Evolutionary conservation across 2,113 vertebrate genomes (phyloP).

Genomic region (Ursus arctos): DNA sequence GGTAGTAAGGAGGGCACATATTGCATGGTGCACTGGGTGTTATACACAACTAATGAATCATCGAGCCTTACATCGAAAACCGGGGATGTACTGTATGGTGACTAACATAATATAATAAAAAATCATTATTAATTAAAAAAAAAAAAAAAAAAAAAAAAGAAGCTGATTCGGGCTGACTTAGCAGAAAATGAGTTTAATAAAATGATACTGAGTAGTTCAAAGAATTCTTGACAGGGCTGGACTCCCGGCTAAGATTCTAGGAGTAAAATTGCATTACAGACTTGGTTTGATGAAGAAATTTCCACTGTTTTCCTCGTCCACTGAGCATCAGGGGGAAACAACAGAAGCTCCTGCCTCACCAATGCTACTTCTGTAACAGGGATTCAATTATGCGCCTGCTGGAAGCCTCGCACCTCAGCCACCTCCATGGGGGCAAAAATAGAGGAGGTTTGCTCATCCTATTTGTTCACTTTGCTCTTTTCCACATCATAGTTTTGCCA

Average conservation of each 20-base stretch:
- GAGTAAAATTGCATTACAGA: background rate
- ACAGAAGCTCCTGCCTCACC: background rate
- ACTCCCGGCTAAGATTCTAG: background rate
- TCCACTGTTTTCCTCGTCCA: background rate
- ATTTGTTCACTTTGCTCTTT: background rate
- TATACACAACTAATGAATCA: no score
- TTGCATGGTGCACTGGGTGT: no score
- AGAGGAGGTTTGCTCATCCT: background rate
- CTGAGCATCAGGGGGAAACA: background rate
- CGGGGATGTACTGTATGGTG: no score
- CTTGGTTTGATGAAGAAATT: background rate
- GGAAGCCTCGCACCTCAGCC: background rate
- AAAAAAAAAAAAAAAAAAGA: no score
- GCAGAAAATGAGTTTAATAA: conserved; percentile 24
- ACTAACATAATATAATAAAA: no score
- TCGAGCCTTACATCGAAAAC: no score
- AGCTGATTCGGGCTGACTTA: background rate
- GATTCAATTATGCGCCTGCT: background rate
- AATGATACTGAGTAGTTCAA: background rate
- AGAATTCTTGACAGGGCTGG: background rate
- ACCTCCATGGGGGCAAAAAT: background rate
- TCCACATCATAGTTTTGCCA: background rate
- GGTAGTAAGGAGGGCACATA: no score
- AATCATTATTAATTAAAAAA: no score
- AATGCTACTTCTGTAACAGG: background rate